A percentile compares a stretch with the other conserved stretches of the same genome.
Evolutionary conservation across 2,888 invertebrate species (phyloP).

Genomic region (Opisthograptis luteolata): DNA sequence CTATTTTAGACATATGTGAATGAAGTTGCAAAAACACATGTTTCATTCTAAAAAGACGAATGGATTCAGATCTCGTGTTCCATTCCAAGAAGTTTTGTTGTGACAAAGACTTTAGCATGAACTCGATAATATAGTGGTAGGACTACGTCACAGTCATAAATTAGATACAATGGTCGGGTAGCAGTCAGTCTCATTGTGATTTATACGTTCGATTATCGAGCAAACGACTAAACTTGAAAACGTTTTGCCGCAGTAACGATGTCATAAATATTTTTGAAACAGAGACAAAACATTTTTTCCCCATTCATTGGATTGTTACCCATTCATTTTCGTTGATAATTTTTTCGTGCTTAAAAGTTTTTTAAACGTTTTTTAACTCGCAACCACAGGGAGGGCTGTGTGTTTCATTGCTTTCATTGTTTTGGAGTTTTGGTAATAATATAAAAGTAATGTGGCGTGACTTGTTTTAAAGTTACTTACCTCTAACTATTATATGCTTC

Average conservation of each 20-base stretch:
- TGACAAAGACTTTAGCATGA: slow-evolving; percentile 13
- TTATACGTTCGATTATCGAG: slow-evolving; percentile 70
- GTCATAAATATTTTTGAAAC: slow-evolving; percentile 62
- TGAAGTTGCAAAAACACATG: no score
- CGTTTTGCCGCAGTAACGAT: slow-evolving; percentile 58
- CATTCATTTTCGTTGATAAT: slow-evolving; percentile 32
- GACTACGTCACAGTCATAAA: slow-evolving; percentile 56
- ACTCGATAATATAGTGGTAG: not conserved
- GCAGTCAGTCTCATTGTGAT: slow-evolving; percentile 72
- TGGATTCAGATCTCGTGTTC: no score
- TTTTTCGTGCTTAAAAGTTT: slow-evolving; percentile 29
- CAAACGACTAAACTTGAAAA: slow-evolving; percentile 65
- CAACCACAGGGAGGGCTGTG: no score
- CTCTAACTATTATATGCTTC: no score
- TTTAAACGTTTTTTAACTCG: slow-evolving; percentile 27
- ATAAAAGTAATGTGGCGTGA: no score
- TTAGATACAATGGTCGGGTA: slow-evolving; percentile 58
- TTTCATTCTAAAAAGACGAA: no score
- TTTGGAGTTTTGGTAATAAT: no score
- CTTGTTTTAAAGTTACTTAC: no score
- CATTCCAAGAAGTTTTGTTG: slow-evolving; percentile 10
- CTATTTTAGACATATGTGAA: no score
- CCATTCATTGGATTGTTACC: slow-evolving; percentile 30
- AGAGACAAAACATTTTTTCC: slow-evolving; percentile 38
- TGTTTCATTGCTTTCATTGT: no score